Base-by-base conservation (phyloP, 2,888 invertebrate species). In the Microctonus brassicae region DNA sequence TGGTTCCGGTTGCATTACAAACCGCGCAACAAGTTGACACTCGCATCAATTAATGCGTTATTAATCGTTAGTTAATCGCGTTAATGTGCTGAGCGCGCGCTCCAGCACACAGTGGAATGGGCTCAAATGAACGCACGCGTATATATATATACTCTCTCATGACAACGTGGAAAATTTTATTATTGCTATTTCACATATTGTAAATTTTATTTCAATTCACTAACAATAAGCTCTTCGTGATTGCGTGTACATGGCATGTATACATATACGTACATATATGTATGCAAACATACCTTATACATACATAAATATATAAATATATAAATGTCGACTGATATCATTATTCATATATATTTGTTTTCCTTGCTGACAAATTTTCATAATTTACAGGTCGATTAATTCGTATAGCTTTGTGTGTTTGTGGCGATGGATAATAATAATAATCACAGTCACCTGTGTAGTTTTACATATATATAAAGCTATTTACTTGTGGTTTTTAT, bases 31-130 rank as follows among this genome's bases (percentile, higher is more conserved):
- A 87, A 87, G 87, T 87, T 85, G 84, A 83, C 84, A 72, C 53
- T 68, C 73, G 82, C 84, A 84, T 84, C 86, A 86, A 86, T 86
- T 86, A 86, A 86, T 85, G 86, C 80, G 86, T 87, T 86, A 87
- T 87, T 87, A 87, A 86, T 87, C 84, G 84, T 82, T 81, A 83
- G 86, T 87, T 86, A 87, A 87, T 87, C 84, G 86, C 83, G 84
- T 86, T 87, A 86, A 86, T 86, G 84, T 81, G 83, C 81, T 80
- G 76, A 69, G 74, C 73, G 72, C 76, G 72, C 70, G 69, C 72
- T 22, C 29, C 34, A 62, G 70, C 66, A 53, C 60, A 74, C 63
- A 39, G 26, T 26, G 17, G 26, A 47, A 61, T 61, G 39, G 39
- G 61, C 36, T 17, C 47, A 67, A 63, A 42, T 42, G 13, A 42